Evolutionary conservation across 2,888 invertebrate genomes (phyloP).

Genomic region (Cenopis cana): DNA sequence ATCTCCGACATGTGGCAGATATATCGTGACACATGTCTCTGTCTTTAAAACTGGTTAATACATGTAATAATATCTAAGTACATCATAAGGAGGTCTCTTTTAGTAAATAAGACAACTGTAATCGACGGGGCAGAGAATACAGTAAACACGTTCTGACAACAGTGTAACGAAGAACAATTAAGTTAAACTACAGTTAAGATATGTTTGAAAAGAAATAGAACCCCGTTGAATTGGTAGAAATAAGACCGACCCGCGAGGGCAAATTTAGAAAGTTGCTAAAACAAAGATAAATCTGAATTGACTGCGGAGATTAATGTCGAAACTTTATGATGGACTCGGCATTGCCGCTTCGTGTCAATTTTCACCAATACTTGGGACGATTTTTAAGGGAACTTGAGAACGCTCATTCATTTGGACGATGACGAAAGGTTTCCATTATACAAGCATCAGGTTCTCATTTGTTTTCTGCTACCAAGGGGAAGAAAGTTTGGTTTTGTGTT

Average conservation of each 20-base stretch:
- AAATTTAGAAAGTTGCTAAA: conserved; percentile 43
- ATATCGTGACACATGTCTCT: too few relatives aligned
- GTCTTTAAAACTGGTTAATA: too few relatives aligned
- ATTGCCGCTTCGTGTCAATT: conserved; percentile 34
- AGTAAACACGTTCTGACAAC: too few relatives aligned
- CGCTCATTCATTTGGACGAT: conserved; percentile 21
- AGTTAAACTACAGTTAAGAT: too few relatives aligned
- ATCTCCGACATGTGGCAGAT: too few relatives aligned
- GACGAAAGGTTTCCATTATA: conserved; percentile 30
- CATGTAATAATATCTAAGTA: too few relatives aligned
- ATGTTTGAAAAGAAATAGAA: background rate
- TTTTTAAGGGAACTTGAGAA: conserved; percentile 28
- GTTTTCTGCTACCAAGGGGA: conserved; percentile 3
- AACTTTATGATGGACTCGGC: conserved; percentile 43
- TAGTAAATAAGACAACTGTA: too few relatives aligned
- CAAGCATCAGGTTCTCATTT: conserved; percentile 19
- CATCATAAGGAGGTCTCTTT: too few relatives aligned
- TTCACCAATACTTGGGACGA: conserved; percentile 36
- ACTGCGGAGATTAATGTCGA: conserved; percentile 45
- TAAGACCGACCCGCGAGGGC: conserved; percentile 3
- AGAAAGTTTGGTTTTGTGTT: background rate
- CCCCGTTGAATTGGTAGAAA: conserved; percentile 10
- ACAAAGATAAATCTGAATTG: conserved; percentile 46
- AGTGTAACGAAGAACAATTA: too few relatives aligned
- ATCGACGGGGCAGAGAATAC: too few relatives aligned